Percentiles rank a stretch among this genome's conserved stretches.
phyloP scores from a whole-genome alignment of 2,113 vertebrate genomes.

The Rhinogobius similis region DNA sequence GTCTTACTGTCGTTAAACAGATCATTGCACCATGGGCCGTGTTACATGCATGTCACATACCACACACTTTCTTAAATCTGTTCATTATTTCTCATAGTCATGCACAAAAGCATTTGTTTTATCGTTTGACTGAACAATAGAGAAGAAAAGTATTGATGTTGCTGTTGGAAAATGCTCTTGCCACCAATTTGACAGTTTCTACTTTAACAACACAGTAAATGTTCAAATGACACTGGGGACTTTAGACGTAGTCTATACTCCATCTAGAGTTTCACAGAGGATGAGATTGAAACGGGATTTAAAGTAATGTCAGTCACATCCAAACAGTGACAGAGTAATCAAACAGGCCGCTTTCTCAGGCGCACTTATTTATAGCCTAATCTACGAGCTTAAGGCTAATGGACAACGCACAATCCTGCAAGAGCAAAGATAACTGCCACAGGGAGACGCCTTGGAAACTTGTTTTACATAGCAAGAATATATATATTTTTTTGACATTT shows the following conservation, averaged over 20 bases:
- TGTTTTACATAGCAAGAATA: background rate
- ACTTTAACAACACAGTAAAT: slow-evolving; percentile 37
- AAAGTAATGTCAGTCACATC: slow-evolving; percentile 31
- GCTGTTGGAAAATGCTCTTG: background rate
- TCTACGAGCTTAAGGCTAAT: slow-evolving; percentile 51
- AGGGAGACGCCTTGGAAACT: background rate
- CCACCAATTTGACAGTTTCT: slow-evolving; percentile 1
- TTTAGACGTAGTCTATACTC: slow-evolving; percentile 46
- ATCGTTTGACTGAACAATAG: background rate
- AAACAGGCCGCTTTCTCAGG: slow-evolving; percentile 39
- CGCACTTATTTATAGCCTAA: slow-evolving; percentile 60
- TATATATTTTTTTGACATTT: background rate
- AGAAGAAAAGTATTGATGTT: background rate
- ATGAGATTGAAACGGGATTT: slow-evolving; percentile 51
- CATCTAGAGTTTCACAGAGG: slow-evolving; percentile 33
- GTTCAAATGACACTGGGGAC: slow-evolving; percentile 32
- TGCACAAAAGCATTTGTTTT: background rate
- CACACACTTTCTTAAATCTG: background rate
- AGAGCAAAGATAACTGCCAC: slow-evolving; percentile 27
- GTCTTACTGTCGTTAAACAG: background rate
- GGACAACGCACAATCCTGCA: slow-evolving; percentile 40
- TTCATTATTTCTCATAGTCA: too few species aligned
- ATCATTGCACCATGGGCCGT: background rate
- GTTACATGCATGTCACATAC: background rate
- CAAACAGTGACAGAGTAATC: slow-evolving; percentile 63